Evolutionary conservation across 2,888 invertebrate genomes (phyloP), one percentile per base, ranked within the genome.

Genomic region (Heliconius aoede): DNA sequence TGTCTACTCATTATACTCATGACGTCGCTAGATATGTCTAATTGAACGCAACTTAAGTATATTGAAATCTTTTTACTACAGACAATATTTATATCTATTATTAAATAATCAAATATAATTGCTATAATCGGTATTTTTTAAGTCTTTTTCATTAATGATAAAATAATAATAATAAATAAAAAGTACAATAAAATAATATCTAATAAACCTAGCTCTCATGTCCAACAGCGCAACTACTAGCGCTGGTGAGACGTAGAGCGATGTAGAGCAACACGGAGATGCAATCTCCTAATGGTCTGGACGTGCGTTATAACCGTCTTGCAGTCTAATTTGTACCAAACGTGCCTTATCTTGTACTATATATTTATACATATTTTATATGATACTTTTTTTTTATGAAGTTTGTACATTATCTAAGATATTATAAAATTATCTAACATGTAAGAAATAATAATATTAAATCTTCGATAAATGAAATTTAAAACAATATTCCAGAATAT

Each of bases 161-260:
- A 55, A 55, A 21, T n/a, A 55, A 51, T 21, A 51, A 55, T n/a
- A 55, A 55, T 9, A n/a, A 9, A 55, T 18, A 55, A 55, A n/a
- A 3, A 55, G 2, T 68, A 58, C 40, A 58, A 55, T 60, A 60
- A 4, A 32, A 32, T 24, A 60, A 62, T 62, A 62, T 32, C 21
- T 32, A 40, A 61, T 24, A 78, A 76, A 60, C 30, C 40, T 18
- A 60, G 24, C 46, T 76, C 72, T 24, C 72, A 61, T 36, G 62
- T 46, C 24, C 62, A n/a, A n/a, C n/a, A n/a, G n/a, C n/a, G n/a
- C 4, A 36, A 26, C 26, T 46, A 75, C 74, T 69, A 51, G 69
- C 74, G 79, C 80, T 80, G 79, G 79, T 80, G 71, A 76, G 28
- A 86, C 84, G 81, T 85, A 80, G 86, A 85, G 84, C 85, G 83